These are phyloP conservation scores for Drosophila tanythrix DNA, from an alignment of 2,888 invertebrate genomes.

Conservation along the genomic window DNA sequence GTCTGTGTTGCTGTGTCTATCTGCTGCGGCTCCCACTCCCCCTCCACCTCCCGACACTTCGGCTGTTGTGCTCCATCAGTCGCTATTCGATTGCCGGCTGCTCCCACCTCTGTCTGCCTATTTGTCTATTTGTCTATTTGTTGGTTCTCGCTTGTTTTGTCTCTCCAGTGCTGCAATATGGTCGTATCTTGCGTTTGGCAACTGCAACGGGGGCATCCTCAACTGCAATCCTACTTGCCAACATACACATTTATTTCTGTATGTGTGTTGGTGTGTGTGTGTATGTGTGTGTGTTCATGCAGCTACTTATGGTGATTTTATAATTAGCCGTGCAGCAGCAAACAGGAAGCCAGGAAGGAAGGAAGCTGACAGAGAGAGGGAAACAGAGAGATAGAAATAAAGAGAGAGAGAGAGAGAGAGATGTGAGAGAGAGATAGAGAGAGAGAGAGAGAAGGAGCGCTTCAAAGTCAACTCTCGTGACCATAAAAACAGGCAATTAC, in stretches of 20 bases:
- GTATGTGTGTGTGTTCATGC: constrained; percentile 21
- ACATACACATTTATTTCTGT: background rate
- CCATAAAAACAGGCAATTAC: constrained; percentile 75
- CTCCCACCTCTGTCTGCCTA: constrained; percentile 34
- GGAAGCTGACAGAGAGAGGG: background rate
- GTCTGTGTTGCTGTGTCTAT: constrained; percentile 55
- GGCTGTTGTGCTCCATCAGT: background rate
- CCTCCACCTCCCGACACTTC: background rate
- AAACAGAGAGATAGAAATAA: constrained; percentile 24
- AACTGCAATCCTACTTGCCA: constrained; percentile 2
- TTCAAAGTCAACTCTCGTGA: constrained; percentile 70
- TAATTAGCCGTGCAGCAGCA: constrained; percentile 64
- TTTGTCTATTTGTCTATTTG: constrained; percentile 55
- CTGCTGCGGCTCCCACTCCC: constrained; percentile 9
- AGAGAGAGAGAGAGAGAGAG: constrained; percentile 26
- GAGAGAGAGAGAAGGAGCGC: constrained; percentile 32
- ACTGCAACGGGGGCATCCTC: constrained; percentile 5
- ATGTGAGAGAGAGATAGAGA: constrained; percentile 26
- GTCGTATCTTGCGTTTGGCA: constrained; percentile 50
- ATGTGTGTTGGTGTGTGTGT: background rate
- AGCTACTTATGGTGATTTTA: constrained; percentile 72
- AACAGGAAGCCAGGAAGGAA: constrained; percentile 12
- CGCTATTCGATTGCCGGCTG: constrained; percentile 7
- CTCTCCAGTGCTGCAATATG: constrained; percentile 67
- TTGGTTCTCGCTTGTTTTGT: constrained; percentile 52